A percentile compares a stretch with the other conserved stretches of the same genome.
phyloP scores from a whole-genome alignment of 2,888 invertebrate species.

The Gisinianus flammeolus region DNA sequence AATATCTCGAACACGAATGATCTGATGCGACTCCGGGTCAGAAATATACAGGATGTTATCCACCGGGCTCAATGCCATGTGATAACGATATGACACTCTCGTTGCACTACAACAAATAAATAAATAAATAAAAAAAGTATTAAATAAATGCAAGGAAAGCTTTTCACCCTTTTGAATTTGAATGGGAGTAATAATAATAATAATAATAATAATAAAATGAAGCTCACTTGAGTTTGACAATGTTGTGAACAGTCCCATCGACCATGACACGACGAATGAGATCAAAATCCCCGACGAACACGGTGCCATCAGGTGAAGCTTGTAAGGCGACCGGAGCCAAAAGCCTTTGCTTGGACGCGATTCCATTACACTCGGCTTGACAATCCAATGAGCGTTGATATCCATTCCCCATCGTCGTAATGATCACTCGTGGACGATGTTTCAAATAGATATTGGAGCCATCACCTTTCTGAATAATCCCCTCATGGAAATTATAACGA shows the following conservation, averaged over 20 bases:
- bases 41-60: constrained; percentile 94
- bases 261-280: constrained; percentile 85
- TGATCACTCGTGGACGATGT: constrained; percentile 87
- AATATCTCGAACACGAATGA: constrained; percentile 82
- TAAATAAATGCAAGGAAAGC: not conserved
- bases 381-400: constrained; percentile 88
- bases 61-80: constrained; percentile 92
- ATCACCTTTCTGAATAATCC: constrained; percentile 95
- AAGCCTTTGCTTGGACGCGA: constrained; percentile 79
- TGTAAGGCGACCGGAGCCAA: constrained; percentile 92
- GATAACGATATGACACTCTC: constrained; percentile 93
- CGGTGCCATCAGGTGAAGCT: constrained; percentile 87
- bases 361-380: constrained; percentile 75
- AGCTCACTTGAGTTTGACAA: constrained; percentile 81
- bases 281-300: constrained; percentile 96
- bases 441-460: constrained; percentile 94
- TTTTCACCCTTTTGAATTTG: not conserved
- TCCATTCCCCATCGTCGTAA: constrained; percentile 90
- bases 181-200: not conserved
- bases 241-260: constrained; percentile 80
- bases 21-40: constrained; percentile 94
- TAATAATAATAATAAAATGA: not conserved
- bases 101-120: constrained; percentile 74
- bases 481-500: constrained; percentile 96
- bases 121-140: not conserved